Base-by-base conservation (phyloP, 1,140 invertebrate species). In the Chrysoperla carnea region DNA sequence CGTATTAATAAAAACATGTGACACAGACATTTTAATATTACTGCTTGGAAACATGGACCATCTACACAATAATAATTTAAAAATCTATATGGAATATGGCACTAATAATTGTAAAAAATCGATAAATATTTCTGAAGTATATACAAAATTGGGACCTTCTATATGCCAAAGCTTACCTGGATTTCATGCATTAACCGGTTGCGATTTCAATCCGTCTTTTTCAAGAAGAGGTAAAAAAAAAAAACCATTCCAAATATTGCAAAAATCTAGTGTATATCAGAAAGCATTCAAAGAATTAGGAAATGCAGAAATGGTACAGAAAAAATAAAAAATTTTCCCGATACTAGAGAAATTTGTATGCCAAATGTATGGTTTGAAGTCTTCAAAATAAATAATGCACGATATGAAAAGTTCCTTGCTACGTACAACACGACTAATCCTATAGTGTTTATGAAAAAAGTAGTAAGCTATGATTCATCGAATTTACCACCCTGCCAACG, bases 331-430 rank as follows among this genome's bases (percentile, higher is more conserved):
- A 8, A 40, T 44, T 44, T 42, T 41, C 40, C 37, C 46, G 31
- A 47, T 44, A 47, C 46, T 47, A 12, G 42, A 47, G 23, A 47
- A 47, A 13, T 47, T 47, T 44, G 46, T 47, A 13, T 47, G 46
- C 38, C 59, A 61, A 60, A 60, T 53, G 61, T 63, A 63, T 59
- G 61, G 60, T 59, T 60, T 61, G 59, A 56, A 61, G 58, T 46
- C 37, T 45, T 14, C 36, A 47, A 45, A 29, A 37, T 51, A 44
- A 51, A 50, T 48, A 37, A 52, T 39, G 48, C 42, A 40, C 44
- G 41, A 38, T 48, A 46, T 44, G 46, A 51, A 42, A 48, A 51
- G 45, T 51, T 51, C 35, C 46, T 51, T 40, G 50, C 48, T 33
- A 51, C 46, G 36, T 51, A 50, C 37, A 43, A 48, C 31, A 48